Conservation (phyloP, 2,888 invertebrate genomes). For the Periphyllus acericola region DNA sequence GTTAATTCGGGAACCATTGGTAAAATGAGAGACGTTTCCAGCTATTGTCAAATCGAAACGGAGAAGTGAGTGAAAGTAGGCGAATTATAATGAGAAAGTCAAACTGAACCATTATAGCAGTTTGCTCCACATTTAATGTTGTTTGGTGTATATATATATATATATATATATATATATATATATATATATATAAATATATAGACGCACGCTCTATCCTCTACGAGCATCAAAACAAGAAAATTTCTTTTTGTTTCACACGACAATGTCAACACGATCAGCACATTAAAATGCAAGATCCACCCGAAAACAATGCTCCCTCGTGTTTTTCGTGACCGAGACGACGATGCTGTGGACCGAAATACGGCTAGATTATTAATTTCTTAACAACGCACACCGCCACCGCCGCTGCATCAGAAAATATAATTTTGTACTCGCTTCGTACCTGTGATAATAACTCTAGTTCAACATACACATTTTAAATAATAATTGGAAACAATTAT, state of each 20-base stretch:
- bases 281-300: not conserved
- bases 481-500: conserved; percentile 47
- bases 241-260: conserved; percentile 50
- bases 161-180: not conserved
- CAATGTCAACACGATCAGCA: conserved; percentile 29
- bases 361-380: not conserved
- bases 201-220: conserved; percentile 2
- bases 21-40: conserved; percentile 35
- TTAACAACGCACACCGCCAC: not conserved
- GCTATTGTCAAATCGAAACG: conserved; percentile 57
- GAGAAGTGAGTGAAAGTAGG: conserved; percentile 59
- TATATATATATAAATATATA: not conserved
- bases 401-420: not conserved
- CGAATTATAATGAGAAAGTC: conserved; percentile 62
- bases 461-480: not conserved
- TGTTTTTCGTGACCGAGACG: not conserved
- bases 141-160: not conserved
- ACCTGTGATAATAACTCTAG: not conserved
- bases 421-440: not conserved
- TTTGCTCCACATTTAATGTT: conserved; percentile 59
- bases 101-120: conserved; percentile 52
- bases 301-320: conserved; percentile 8
- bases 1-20: conserved; percentile 10
- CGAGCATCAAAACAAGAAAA: conserved; percentile 37
- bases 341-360: not conserved